These are phyloP conservation scores for Elegia similella DNA, from an alignment of 2,888 invertebrate species.

Conservation along the genomic window DNA sequence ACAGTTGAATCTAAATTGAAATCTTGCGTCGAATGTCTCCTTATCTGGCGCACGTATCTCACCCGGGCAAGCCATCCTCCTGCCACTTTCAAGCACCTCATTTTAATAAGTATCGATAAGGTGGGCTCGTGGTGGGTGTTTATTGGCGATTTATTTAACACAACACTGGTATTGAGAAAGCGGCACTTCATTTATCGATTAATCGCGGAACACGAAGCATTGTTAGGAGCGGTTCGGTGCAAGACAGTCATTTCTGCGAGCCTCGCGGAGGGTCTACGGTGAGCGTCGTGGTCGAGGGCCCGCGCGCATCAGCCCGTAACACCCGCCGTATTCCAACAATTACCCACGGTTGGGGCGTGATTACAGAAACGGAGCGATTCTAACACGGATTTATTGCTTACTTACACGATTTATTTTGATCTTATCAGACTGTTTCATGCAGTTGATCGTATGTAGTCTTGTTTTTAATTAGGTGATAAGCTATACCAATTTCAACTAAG, in stretches of 20 bases:
- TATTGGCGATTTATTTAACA: conserved; percentile 60
- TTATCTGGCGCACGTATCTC: conserved; percentile 67
- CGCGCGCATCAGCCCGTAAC: conserved; percentile 75
- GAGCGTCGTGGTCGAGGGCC: conserved; percentile 72
- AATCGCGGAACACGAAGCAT: conserved; percentile 68
- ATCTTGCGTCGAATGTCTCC: conserved; percentile 63
- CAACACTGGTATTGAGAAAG: conserved; percentile 63
- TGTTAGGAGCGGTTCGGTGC: conserved; percentile 53
- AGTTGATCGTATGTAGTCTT: conserved; percentile 13
- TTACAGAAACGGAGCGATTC: conserved; percentile 60
- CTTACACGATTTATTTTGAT: conserved; percentile 42
- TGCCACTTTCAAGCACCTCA: conserved; percentile 78
- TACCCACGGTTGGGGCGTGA: conserved; percentile 69
- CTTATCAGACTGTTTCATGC: conserved; percentile 26
- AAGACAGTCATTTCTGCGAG: conserved; percentile 71
- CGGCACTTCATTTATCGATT: conserved; percentile 70
- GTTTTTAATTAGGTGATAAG: conserved; percentile 15
- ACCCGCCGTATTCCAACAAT: conserved; percentile 73
- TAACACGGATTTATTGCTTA: conserved; percentile 50
- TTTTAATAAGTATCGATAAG: conserved; percentile 62
- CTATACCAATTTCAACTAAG: not conserved
- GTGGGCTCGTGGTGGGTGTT: conserved; percentile 46
- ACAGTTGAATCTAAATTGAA: conserved; percentile 71
- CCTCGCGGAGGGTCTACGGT: conserved; percentile 64
- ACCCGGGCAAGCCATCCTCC: conserved; percentile 79